phyloP scores from a whole-genome alignment of 2,888 invertebrate genomes.

The Hyalella azteca region DNA sequence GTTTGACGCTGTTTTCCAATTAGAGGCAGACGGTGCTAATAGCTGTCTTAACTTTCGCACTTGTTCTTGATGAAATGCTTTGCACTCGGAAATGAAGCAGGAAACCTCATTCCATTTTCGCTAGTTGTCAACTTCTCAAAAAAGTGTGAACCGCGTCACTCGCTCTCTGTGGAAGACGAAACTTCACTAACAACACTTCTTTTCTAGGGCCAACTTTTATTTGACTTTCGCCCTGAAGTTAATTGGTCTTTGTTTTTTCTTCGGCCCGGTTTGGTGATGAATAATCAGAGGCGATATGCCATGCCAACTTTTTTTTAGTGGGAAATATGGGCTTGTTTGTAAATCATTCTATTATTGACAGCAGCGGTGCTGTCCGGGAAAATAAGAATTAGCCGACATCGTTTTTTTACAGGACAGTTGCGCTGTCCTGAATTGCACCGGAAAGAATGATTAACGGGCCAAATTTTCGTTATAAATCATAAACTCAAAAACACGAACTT shows the following conservation, averaged over 20 bases:
- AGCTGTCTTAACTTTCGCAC: slow-evolving; percentile 31
- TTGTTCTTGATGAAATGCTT: slow-evolving; percentile 18
- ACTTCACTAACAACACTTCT: background rate
- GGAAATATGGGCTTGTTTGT: too few species aligned
- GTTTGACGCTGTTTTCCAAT: background rate
- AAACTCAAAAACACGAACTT: too few species aligned
- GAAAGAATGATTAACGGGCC: too few species aligned
- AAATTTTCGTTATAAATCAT: too few species aligned
- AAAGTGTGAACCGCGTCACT: background rate
- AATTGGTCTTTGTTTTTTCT: slow-evolving; percentile 8
- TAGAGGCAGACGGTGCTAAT: background rate
- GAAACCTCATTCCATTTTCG: background rate
- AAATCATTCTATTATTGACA: too few species aligned
- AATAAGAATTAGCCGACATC: too few species aligned
- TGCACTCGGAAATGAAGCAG: slow-evolving; percentile 15
- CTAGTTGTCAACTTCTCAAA: slow-evolving; percentile 19
- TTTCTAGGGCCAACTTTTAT: background rate
- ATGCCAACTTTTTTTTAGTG: too few species aligned
- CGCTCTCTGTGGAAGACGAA: background rate
- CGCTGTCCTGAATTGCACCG: too few species aligned
- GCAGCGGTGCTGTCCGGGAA: too few species aligned
- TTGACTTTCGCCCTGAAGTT: background rate
- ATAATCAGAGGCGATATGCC: too few species aligned
- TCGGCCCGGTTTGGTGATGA: too few species aligned
- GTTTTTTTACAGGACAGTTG: too few species aligned